phyloP scores from a whole-genome alignment of 1,140 invertebrate species.

The Pogonognathellus flavescens region DNA sequence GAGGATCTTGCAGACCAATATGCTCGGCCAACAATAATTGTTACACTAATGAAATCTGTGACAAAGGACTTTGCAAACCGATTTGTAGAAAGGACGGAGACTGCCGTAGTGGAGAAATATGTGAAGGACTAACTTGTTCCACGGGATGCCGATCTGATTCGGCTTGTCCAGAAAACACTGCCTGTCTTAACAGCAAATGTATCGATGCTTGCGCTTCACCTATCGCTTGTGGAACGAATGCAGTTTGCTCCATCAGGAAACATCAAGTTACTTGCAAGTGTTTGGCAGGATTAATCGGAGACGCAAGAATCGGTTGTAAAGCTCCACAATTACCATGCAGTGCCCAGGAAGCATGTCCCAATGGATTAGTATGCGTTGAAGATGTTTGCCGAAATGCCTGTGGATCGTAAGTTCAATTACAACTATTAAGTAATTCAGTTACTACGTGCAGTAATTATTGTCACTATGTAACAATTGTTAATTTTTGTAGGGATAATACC shows the following conservation, averaged over 20 bases:
- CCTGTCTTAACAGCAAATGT: slow-evolving; percentile 84
- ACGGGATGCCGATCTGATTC: slow-evolving; percentile 56
- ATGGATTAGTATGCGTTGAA: slow-evolving; percentile 80
- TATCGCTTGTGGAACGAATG: slow-evolving; percentile 73
- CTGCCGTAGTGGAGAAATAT: slow-evolving; percentile 86
- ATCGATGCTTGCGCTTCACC: slow-evolving; percentile 61
- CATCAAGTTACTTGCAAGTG: slow-evolving; percentile 83
- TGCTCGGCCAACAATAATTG: slow-evolving; percentile 83
- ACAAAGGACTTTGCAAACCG: slow-evolving; percentile 77
- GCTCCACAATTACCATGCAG: slow-evolving; percentile 77
- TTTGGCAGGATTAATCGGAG: slow-evolving; percentile 79
- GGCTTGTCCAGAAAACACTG: slow-evolving; percentile 78
- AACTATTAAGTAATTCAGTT: no score
- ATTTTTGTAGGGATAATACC: slow-evolving; percentile 78
- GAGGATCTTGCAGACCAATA: slow-evolving; percentile 80
- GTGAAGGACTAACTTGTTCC: slow-evolving; percentile 76
- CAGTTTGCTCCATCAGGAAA: slow-evolving; percentile 78
- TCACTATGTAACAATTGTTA: not conserved
- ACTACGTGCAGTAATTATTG: no score
- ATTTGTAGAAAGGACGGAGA: slow-evolving; percentile 83
- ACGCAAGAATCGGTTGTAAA: slow-evolving; percentile 81
- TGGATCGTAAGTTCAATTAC: slow-evolving; percentile 74
- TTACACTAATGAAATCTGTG: slow-evolving; percentile 82
- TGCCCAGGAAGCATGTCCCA: slow-evolving; percentile 76
- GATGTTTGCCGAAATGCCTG: slow-evolving; percentile 82